phyloP scores from a whole-genome alignment of 1,140 invertebrate genomes.

The Steinernema feltiae region DNA sequence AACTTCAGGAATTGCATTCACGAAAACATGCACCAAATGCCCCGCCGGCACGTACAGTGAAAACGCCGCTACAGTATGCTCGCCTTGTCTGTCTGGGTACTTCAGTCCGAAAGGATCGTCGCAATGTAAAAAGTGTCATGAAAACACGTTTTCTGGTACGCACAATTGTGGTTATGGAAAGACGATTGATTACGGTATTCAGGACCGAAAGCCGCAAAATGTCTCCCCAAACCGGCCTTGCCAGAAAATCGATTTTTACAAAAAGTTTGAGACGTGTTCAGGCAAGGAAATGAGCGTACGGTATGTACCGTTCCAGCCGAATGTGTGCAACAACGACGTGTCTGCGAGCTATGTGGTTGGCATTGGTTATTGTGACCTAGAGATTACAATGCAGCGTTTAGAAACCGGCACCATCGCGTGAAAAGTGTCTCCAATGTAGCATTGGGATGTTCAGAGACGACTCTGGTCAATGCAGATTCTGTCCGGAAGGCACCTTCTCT shows the following conservation, averaged over 20 bases:
- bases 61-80: conserved; percentile 60
- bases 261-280: not conserved
- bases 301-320: not conserved
- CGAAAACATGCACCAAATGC: conserved; percentile 65
- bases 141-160: conserved; percentile 60
- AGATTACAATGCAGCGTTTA: too few relatives aligned
- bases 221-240: conserved; percentile 62
- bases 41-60: conserved; percentile 63
- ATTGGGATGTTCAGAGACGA: conserved; percentile 62
- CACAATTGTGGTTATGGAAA: conserved; percentile 26
- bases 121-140: conserved; percentile 61
- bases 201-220: conserved; percentile 60
- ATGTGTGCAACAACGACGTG: conserved; percentile 5
- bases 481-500: conserved; percentile 57
- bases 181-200: conserved; percentile 25
- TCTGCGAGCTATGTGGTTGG: not conserved
- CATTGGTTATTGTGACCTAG: too few relatives aligned
- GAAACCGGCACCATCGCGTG: not conserved
- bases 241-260: conserved; percentile 63
- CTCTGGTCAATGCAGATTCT: conserved; percentile 59
- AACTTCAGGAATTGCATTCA: conserved; percentile 64
- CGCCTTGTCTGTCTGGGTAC: conserved; percentile 61
- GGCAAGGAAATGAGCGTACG: not conserved
- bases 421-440: conserved; percentile 63
- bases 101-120: conserved; percentile 60